Conservation (phyloP, 2,113 vertebrate species). For the Paedocypris sp. region DNA sequence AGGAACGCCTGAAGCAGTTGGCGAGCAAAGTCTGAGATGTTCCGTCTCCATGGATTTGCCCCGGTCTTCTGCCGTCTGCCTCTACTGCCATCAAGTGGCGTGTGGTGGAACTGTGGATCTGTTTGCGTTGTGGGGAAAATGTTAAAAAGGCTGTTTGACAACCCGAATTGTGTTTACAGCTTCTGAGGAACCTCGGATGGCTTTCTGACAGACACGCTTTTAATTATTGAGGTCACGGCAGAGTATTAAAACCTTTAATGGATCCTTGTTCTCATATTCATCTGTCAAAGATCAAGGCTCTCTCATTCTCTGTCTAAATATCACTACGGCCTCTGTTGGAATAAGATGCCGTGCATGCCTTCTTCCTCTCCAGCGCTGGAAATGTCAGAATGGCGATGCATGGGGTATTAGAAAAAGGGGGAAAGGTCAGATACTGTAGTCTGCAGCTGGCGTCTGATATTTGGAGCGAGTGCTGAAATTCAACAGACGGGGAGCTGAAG, state of each 20-base stretch:
- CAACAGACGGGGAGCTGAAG: neutral
- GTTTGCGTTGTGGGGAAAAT: neutral
- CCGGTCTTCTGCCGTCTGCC: neutral
- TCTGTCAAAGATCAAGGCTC: constrained; percentile 29
- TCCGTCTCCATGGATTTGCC: neutral
- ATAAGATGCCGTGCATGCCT: constrained; percentile 11
- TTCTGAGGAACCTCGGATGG: neutral
- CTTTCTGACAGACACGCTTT: constrained; percentile 7
- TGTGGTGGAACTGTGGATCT: neutral
- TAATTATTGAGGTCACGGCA: constrained; percentile 20
- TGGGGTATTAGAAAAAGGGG: constrained; percentile 19
- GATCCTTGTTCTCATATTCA: constrained; percentile 26
- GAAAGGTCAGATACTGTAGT: constrained; percentile 39
- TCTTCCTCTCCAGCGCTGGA: constrained; percentile 6
- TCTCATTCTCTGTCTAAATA: constrained; percentile 36
- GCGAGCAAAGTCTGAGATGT: too few relatives aligned
- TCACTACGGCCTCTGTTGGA: constrained; percentile 29
- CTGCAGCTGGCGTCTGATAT: constrained; percentile 33
- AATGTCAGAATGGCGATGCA: constrained; percentile 32
- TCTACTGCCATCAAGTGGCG: constrained; percentile 34
- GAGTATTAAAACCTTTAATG: constrained; percentile 19
- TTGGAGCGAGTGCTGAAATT: constrained; percentile 22
- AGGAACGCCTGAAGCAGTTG: neutral
- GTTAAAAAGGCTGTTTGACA: neutral
- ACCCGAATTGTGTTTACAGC: neutral